Evolutionary conservation across 30 jellyfish, hydroid and myxozoan genomes (phyloP).

Genomic region (Aurelia coerulea): DNA sequence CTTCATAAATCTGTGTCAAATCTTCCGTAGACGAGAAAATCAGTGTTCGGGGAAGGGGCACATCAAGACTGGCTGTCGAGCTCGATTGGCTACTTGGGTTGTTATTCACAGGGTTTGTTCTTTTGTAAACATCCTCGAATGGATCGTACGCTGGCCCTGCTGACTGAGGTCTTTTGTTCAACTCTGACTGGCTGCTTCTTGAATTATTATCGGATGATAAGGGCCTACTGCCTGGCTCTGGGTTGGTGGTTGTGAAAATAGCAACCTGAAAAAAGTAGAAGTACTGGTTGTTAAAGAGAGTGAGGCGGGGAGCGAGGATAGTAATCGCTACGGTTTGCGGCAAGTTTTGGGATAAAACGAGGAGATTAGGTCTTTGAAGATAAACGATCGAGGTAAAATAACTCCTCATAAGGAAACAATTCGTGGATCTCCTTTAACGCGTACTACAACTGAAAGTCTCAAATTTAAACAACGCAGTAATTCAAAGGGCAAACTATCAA

Average conservation of each 20-base stretch:
- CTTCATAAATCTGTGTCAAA: not conserved
- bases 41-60: not conserved
- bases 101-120: not conserved
- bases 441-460: no score
- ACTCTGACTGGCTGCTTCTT: not conserved
- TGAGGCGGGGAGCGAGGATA: no score
- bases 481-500: no score
- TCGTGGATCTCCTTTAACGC: no score
- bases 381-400: no score
- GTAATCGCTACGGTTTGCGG: no score
- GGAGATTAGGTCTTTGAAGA: no score
- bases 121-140: not conserved
- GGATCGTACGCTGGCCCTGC: conserved; percentile 38
- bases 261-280: conserved; percentile 13
- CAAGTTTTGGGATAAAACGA: no score
- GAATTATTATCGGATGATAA: conserved; percentile 9
- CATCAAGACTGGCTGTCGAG: conserved; percentile 1
- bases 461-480: no score
- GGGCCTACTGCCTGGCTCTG: conserved; percentile 34
- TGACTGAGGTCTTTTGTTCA: conserved; percentile 21
- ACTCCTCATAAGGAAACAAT: no score
- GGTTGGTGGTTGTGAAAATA: conserved; percentile 13
- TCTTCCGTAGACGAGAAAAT: no score
- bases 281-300: not conserved
- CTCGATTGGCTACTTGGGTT: not conserved